Conservation (phyloP, 2,797 vertebrate species). For the Mormyrops boulengeri region DNA sequence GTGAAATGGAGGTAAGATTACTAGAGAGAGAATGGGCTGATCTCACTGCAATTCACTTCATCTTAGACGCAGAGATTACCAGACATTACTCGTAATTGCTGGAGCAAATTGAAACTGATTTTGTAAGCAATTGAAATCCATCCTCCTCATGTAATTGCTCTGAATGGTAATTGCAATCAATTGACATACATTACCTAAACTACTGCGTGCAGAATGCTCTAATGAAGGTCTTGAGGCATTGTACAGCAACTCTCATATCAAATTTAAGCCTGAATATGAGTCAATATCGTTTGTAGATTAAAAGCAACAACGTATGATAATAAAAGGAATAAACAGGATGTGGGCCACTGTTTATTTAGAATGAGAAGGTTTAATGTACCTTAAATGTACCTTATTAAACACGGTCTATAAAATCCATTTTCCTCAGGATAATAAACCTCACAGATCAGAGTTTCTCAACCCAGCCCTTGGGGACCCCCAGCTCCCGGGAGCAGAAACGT, state of each 20-base stretch:
- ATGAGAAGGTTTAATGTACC: neutral
- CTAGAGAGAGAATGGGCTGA: neutral
- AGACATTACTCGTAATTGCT: conserved; percentile 24
- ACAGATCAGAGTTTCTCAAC: neutral
- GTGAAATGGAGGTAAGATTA: neutral
- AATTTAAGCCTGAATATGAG: neutral
- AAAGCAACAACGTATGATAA: neutral
- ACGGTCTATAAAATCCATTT: neutral
- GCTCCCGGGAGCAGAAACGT: too few relatives aligned
- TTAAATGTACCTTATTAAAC: neutral
- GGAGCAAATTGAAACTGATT: conserved; percentile 1
- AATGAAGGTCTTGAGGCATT: conserved; percentile 11
- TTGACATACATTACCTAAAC: conserved; percentile 21
- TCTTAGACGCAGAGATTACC: conserved; percentile 22
- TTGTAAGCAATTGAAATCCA: conserved; percentile 13
- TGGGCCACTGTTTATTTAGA: neutral
- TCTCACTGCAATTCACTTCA: conserved; percentile 12
- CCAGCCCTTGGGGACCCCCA: neutral
- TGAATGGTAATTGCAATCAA: conserved; percentile 32
- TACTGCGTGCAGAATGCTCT: conserved; percentile 23
- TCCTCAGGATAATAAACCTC: neutral
- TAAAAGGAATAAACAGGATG: neutral
- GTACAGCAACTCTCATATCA: neutral
- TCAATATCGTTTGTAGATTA: neutral
- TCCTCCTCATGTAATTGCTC: conserved; percentile 17